Evolutionary conservation across 2,888 invertebrate genomes (phyloP), one percentile per base, ranked within the genome.

Genomic region (Zygothrica quintamaculata): DNA sequence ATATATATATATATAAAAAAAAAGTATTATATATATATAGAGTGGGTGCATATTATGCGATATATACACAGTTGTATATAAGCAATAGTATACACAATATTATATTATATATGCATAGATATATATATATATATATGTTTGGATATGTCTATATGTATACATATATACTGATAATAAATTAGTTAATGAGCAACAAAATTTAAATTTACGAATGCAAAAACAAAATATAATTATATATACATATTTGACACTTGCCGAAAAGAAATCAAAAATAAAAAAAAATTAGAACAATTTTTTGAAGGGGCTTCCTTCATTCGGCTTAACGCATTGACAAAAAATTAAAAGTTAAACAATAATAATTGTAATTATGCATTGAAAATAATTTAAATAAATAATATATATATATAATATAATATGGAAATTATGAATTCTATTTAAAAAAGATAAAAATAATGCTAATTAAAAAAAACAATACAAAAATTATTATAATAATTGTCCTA

Each of bases 331-430:
- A 52, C 65, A 55, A 68, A 56, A 53, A 36, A 76, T 67, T 65
- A 86, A 85, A 56, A 53, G 39, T 77, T 67, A 67, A 86, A 85
- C 85, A 85, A 85, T 85, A 85, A 87, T 85, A 74, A 85, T 80
- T 85, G 75, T 85, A 85, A 88, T 86, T 77, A 71, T 84, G 81
- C 81, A 86, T 86, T 86, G 48, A 69, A 68, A 71, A 59, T 57
- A 58, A 62, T 22, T 22, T 2, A 34, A 22, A 25, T 44, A 48
- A 40, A 25, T 2, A 22, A 36, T 46, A 51, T 44, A 59, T 44
- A 43, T 64, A 73, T 66, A 75, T 56, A 84, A 64, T 64, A 74
- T 55, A 61, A 53, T 79, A 77, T 70, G 65, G 31, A 47, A 58
- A 39, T 47, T 46, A 59, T 55, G 62, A 66, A 74, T 69, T 73